phyloP scores from a whole-genome alignment of 2,888 invertebrate species.

The Pteria penguin region DNA sequence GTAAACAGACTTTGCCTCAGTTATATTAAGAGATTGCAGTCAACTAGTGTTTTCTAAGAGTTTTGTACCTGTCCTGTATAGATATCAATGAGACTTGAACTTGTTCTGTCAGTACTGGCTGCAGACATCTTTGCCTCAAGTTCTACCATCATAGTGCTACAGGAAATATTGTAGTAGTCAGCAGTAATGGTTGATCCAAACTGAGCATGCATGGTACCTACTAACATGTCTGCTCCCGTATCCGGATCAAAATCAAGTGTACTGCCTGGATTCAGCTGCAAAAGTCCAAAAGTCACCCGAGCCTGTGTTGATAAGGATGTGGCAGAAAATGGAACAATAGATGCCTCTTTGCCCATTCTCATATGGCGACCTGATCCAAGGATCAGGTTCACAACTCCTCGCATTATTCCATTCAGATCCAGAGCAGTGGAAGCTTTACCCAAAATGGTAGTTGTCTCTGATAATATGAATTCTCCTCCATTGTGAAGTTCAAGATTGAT shows the following conservation, averaged over 20 bases:
- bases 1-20: no score
- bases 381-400: constrained; percentile 62
- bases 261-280: constrained; percentile 69
- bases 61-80: constrained; percentile 48
- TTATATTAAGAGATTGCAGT: no score
- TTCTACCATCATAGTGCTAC: constrained; percentile 59
- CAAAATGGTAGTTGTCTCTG: constrained; percentile 64
- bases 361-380: constrained; percentile 59
- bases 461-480: constrained; percentile 69
- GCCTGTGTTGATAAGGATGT: constrained; percentile 44
- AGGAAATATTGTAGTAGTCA: constrained; percentile 62
- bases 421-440: constrained; percentile 62
- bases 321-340: constrained; percentile 58
- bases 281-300: constrained; percentile 61
- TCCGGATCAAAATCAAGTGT: constrained; percentile 58
- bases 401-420: constrained; percentile 64
- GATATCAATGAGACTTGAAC: constrained; percentile 56
- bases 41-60: no score
- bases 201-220: constrained; percentile 60
- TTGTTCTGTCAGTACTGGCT: constrained; percentile 51
- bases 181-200: constrained; percentile 58
- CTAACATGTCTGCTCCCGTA: constrained; percentile 62
- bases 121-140: constrained; percentile 60
- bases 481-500: constrained; percentile 67
- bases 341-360: constrained; percentile 65